Evolutionary conservation across 2,113 vertebrate genomes (phyloP).

Genomic region (Butorides virescens): DNA sequence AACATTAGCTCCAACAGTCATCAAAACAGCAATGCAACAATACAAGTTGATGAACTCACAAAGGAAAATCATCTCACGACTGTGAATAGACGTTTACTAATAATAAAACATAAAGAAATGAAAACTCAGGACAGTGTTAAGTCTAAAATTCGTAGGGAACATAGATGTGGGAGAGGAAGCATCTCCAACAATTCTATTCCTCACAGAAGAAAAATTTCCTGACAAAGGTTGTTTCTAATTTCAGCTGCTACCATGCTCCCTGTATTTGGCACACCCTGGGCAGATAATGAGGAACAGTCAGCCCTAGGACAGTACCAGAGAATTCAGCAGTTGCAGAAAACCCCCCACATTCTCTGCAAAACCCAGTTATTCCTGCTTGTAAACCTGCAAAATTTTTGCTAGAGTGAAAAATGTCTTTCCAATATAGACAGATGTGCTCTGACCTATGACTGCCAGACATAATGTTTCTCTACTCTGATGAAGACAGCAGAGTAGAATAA

Average conservation of each 20-base stretch:
- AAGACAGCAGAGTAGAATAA: background rate
- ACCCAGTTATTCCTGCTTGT: background rate
- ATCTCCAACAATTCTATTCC: background rate
- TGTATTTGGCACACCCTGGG: background rate
- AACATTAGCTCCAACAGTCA: conserved; percentile 6
- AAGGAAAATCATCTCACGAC: conserved; percentile 42
- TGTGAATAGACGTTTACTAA: conserved; percentile 46
- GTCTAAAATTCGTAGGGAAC: background rate
- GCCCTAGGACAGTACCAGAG: background rate
- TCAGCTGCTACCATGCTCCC: background rate
- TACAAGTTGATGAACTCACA: conserved; percentile 47
- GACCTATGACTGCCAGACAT: conserved; percentile 1
- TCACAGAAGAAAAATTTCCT: background rate
- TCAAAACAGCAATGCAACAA: conserved; percentile 27
- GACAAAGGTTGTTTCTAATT: background rate
- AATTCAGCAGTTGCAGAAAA: background rate
- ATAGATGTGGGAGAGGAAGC: background rate
- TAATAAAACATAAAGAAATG: conserved; percentile 26
- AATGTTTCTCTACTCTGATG: background rate
- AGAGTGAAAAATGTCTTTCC: conserved; percentile 34
- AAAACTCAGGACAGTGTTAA: conserved; percentile 26
- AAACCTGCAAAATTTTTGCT: background rate
- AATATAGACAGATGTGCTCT: background rate
- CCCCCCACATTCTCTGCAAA: background rate
- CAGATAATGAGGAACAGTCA: background rate